phyloP scores from a whole-genome alignment of 2,888 invertebrate species.

The Drosophila mulleri region DNA sequence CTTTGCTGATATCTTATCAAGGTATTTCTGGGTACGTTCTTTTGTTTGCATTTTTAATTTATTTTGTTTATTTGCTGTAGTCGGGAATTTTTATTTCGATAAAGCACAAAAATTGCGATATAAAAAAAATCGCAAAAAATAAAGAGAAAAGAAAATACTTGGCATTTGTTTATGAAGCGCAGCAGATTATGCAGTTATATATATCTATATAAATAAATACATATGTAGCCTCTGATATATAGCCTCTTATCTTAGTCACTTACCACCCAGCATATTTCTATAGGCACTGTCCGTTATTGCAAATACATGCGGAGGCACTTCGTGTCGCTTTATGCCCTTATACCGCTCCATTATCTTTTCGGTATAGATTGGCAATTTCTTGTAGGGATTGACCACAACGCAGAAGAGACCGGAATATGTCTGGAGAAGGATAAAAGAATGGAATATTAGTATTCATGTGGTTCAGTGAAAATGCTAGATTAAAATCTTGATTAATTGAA shows the following conservation, averaged over 20 bases:
- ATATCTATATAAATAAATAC: slow-evolving; percentile 8
- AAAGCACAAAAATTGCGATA: slow-evolving; percentile 35
- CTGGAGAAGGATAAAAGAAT: slow-evolving; percentile 87
- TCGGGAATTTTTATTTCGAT: slow-evolving; percentile 58
- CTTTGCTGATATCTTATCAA: slow-evolving; percentile 63
- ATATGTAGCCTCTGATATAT: slow-evolving; percentile 11
- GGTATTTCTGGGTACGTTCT: slow-evolving; percentile 39
- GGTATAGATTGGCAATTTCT: slow-evolving; percentile 99
- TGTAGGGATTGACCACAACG: slow-evolving; percentile 99
- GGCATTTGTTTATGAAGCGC: slow-evolving; percentile 13
- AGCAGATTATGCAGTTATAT: slow-evolving; percentile 40
- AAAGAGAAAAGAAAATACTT: background rate
- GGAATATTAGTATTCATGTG: background rate
- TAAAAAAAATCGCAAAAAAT: slow-evolving; percentile 10
- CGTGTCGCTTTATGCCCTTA: slow-evolving; percentile 99
- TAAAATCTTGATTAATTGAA: background rate
- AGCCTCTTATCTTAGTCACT: slow-evolving; percentile 55
- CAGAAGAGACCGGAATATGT: slow-evolving; percentile 99
- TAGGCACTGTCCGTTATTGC: slow-evolving; percentile 99
- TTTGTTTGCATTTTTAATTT: slow-evolving; percentile 27
- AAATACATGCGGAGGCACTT: slow-evolving; percentile 99
- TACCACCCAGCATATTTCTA: slow-evolving; percentile 99
- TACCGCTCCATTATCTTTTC: slow-evolving; percentile 99
- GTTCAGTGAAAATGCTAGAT: no score
- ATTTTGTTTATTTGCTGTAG: slow-evolving; percentile 27